phyloP scores from a whole-genome alignment of 2,888 invertebrate species.

The Zootermopsis nevadensis region DNA sequence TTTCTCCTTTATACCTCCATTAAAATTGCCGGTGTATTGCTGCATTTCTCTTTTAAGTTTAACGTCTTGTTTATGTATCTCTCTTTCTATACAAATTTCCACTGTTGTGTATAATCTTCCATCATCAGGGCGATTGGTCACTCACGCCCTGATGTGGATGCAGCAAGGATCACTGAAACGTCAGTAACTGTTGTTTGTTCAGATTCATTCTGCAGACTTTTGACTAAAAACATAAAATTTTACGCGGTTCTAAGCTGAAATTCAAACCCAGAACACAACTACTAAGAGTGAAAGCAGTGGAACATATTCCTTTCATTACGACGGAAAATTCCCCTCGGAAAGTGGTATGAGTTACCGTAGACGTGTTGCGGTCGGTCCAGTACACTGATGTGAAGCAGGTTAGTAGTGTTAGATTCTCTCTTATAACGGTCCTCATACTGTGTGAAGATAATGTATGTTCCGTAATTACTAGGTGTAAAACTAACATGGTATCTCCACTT shows the following conservation, averaged over 20 bases:
- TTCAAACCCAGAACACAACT: neutral
- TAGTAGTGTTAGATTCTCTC: constrained; percentile 8
- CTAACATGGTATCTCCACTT: neutral
- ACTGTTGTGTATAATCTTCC: too few relatives aligned
- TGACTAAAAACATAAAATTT: neutral
- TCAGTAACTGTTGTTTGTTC: too few relatives aligned
- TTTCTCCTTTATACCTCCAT: too few relatives aligned
- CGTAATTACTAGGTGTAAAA: neutral
- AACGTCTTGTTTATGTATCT: too few relatives aligned
- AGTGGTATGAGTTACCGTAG: neutral
- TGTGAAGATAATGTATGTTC: neutral
- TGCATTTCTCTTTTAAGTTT: too few relatives aligned
- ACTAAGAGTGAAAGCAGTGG: constrained; percentile 18
- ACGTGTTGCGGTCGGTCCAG: constrained; percentile 5
- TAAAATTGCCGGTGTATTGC: too few relatives aligned
- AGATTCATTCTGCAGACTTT: too few relatives aligned
- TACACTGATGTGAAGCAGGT: neutral
- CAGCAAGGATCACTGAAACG: too few relatives aligned
- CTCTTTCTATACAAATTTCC: too few relatives aligned
- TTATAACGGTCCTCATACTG: constrained; percentile 3
- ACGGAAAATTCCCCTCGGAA: neutral
- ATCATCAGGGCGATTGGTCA: too few relatives aligned
- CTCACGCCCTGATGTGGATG: too few relatives aligned
- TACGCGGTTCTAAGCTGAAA: neutral
- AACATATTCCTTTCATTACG: neutral